Evolutionary conservation across 2,113 vertebrate species (phyloP).

Genomic region (Ptilorrhoa leucosticta): DNA sequence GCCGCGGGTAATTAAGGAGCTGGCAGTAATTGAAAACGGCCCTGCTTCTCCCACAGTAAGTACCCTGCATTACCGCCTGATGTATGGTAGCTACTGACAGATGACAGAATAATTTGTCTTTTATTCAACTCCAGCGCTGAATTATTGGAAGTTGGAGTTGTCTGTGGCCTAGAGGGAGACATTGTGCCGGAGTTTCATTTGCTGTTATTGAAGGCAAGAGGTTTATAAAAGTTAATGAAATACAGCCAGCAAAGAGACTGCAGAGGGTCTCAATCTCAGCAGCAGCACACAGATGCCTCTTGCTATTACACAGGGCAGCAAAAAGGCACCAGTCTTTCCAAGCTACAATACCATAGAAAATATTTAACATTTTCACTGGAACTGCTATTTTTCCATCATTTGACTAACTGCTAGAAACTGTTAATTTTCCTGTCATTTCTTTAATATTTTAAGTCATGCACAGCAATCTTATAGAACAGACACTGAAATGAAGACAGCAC

Average conservation of each 20-base stretch:
- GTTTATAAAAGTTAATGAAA: conserved; percentile 67
- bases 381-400: background rate
- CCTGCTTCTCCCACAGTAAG: background rate
- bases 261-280: background rate
- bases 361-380: background rate
- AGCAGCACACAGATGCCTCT: background rate
- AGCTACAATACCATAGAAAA: background rate
- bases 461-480: background rate
- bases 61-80: background rate
- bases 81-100: background rate
- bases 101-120: conserved; percentile 35
- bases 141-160: conserved; percentile 17
- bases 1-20: background rate
- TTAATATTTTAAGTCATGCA: background rate
- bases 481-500: background rate
- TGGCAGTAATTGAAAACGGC: background rate
- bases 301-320: background rate
- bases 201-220: conserved; percentile 58
- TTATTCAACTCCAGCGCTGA: conserved; percentile 21
- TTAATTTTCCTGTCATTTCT: background rate
- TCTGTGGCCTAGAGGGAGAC: conserved; percentile 55
- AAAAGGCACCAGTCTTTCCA: background rate
- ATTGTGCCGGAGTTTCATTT: conserved; percentile 43
- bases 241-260: conserved; percentile 5
- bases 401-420: background rate